These are phyloP conservation scores for Myiagra hebetior DNA, from an alignment of 2,113 vertebrate genomes.

Conservation along the genomic window DNA sequence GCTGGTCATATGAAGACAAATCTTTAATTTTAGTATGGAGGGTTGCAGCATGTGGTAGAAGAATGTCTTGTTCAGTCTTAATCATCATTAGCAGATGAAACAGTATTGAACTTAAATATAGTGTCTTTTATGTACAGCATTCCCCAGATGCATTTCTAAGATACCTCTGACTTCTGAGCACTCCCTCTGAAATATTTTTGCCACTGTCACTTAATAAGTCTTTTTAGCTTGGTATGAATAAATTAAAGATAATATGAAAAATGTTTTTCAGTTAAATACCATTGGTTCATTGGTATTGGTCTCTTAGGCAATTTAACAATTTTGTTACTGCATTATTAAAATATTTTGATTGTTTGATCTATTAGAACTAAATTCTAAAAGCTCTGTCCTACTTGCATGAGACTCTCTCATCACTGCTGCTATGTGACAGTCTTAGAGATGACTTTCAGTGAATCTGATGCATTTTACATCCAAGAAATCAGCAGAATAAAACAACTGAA, in stretches of 20 bases:
- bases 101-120: conserved; percentile 32
- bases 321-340: neutral
- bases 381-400: neutral
- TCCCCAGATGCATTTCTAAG: conserved; percentile 15
- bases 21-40: neutral
- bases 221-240: neutral
- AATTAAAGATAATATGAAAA: neutral
- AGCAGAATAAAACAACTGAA: neutral
- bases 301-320: neutral
- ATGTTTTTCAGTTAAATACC: neutral
- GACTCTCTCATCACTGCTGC: conserved; percentile 22
- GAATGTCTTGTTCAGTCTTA: neutral
- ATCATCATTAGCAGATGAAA: neutral
- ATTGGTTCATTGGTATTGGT: neutral
- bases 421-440: neutral
- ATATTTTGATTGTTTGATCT: neutral
- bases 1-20: neutral
- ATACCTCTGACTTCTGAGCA: neutral
- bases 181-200: conserved; percentile 23
- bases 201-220: conserved; percentile 15
- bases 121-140: conserved; percentile 3
- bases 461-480: conserved; percentile 24
- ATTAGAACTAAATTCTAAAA: conserved; percentile 38
- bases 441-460: conserved; percentile 7
- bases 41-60: neutral